These are phyloP conservation scores for Sinocyclocheilus maitianheensis DNA, from an alignment of 2,113 vertebrate species.

Conservation along the genomic window DNA sequence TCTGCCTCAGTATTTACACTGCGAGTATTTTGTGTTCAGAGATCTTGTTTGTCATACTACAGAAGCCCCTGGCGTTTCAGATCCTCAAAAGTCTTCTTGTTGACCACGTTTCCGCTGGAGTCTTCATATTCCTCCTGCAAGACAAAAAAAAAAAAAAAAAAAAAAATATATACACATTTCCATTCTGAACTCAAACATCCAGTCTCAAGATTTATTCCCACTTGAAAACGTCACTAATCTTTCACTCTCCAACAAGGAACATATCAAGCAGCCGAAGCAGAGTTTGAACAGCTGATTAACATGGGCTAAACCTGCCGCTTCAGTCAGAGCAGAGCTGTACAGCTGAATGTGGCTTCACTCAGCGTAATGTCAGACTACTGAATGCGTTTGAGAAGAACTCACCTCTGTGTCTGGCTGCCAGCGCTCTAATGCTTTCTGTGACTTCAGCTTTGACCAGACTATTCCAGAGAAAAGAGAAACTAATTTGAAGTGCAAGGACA, in stretches of 20 bases:
- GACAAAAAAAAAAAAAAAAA: neutral
- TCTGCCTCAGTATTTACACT: neutral
- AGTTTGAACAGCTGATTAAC: neutral
- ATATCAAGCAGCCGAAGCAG: neutral
- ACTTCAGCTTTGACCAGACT: slow-evolving; percentile 99
- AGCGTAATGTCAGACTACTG: neutral
- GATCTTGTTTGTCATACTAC: slow-evolving; percentile 62
- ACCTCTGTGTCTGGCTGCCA: slow-evolving; percentile 99
- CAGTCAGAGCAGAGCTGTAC: neutral
- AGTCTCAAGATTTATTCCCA: neutral
- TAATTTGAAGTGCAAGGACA: neutral
- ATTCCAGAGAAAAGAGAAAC: neutral
- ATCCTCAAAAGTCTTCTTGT: slow-evolving; percentile 98
- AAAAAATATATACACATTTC: neutral
- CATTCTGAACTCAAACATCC: neutral
- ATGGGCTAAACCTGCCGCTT: neutral
- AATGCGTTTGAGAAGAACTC: neutral
- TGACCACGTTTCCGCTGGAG: slow-evolving; percentile 96
- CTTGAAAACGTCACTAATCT: neutral
- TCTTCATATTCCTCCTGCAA: slow-evolving; percentile 96
- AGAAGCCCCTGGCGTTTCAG: slow-evolving; percentile 95
- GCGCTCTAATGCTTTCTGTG: slow-evolving; percentile 92
- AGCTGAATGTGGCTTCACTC: neutral
- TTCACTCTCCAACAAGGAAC: neutral
- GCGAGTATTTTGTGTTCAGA: neutral